These are phyloP conservation scores for Fundulus diaphanus DNA, from an alignment of 2,797 vertebrate genomes.

Conservation along the genomic window DNA sequence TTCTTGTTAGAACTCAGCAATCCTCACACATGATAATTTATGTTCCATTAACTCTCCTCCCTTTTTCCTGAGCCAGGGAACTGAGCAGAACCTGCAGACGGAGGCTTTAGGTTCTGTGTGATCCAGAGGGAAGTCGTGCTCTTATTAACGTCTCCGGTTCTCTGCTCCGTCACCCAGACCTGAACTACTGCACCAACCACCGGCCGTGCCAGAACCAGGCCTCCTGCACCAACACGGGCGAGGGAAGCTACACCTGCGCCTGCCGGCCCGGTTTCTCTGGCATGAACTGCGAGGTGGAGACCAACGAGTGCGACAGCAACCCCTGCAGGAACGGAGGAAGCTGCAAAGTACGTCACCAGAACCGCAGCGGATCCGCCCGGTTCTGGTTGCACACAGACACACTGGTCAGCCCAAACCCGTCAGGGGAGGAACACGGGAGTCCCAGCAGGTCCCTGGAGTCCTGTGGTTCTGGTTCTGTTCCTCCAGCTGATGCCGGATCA, in stretches of 20 bases:
- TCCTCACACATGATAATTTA: too few relatives aligned
- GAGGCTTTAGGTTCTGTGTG: background rate
- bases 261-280: conserved; percentile 82
- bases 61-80: too few relatives aligned
- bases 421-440: too few relatives aligned
- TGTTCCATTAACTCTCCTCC: too few relatives aligned
- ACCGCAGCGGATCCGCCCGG: background rate
- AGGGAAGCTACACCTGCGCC: conserved; percentile 88
- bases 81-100: too few relatives aligned
- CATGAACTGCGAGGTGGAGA: conserved; percentile 81
- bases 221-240: conserved; percentile 87
- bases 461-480: background rate
- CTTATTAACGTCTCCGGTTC: background rate
- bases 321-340: conserved; percentile 92
- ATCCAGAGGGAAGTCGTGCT: too few relatives aligned
- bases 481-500: background rate
- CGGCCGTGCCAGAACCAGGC: conserved; percentile 84
- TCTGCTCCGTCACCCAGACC: conserved; percentile 63
- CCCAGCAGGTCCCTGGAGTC: too few relatives aligned
- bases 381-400: background rate
- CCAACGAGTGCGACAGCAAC: conserved; percentile 88
- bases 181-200: conserved; percentile 91
- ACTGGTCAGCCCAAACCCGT: background rate
- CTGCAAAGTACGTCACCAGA: conserved; percentile 83
- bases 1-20: too few relatives aligned